Evolutionary conservation across 2,888 invertebrate genomes (phyloP).

Genomic region (Acheta domesticus): DNA sequence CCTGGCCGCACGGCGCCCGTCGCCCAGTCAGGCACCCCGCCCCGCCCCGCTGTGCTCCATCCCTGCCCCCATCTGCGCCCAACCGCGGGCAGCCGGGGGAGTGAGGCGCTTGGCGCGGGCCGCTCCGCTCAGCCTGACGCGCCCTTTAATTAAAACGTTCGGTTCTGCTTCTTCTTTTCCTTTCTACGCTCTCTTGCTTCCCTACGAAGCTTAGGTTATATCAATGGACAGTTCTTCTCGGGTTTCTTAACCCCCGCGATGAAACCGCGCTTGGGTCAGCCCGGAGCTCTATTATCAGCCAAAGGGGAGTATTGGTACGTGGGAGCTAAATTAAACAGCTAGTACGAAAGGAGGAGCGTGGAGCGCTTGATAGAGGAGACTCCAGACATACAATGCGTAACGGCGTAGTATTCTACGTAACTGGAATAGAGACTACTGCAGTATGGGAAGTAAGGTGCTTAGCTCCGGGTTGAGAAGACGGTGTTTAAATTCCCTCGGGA

Average conservation of each 20-base stretch:
- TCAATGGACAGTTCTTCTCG: too few relatives aligned
- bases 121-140: neutral
- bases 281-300: too few relatives aligned
- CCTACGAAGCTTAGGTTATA: too few relatives aligned
- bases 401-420: neutral
- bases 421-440: neutral
- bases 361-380: neutral
- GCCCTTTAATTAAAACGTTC: conserved; percentile 9
- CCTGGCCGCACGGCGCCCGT: too few relatives aligned
- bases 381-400: neutral
- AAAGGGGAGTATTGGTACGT: too few relatives aligned
- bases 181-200: neutral
- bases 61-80: too few relatives aligned
- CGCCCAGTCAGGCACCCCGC: too few relatives aligned
- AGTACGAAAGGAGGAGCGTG: neutral
- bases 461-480: neutral
- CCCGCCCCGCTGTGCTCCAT: neutral
- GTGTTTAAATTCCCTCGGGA: neutral
- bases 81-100: neutral
- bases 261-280: too few relatives aligned
- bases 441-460: neutral
- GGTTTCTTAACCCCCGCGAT: too few relatives aligned
- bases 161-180: conserved; percentile 8
- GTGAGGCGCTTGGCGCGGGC: neutral
- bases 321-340: neutral